A percentile compares a stretch with the other conserved stretches of the same genome.
Evolutionary conservation across 2,113 vertebrate genomes (phyloP).

Genomic region (Anolis sagrei): DNA sequence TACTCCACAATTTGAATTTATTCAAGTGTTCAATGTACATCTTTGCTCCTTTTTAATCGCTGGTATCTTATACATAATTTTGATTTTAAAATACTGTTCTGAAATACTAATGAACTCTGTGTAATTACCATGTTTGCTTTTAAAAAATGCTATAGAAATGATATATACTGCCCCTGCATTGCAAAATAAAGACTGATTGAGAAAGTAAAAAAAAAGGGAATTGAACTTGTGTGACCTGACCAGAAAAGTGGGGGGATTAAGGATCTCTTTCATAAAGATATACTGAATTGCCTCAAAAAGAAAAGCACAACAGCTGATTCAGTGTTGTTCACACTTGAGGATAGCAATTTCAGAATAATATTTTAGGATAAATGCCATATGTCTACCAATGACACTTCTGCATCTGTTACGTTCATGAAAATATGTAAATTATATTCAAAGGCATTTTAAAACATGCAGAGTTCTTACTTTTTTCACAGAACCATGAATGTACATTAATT

Average conservation of each 20-base stretch:
- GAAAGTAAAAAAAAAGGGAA: background rate
- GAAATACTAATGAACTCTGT: background rate
- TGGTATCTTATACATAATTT: background rate
- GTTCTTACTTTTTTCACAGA: background rate
- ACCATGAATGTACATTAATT: background rate
- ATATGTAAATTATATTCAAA: conserved; percentile 35
- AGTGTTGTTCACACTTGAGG: conserved; percentile 8
- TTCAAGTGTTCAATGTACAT: background rate
- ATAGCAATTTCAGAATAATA: conserved; percentile 28
- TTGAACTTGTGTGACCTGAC: background rate
- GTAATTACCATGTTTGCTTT: background rate
- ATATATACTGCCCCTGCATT: background rate
- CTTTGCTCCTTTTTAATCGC: background rate
- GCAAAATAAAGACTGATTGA: background rate
- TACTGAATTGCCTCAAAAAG: background rate
- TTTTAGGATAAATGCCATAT: conserved; percentile 33
- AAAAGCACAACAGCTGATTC: conserved; percentile 14
- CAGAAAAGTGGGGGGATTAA: background rate
- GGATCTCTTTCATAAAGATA: background rate
- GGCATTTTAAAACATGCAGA: conserved; percentile 22
- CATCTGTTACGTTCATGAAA: conserved; percentile 18
- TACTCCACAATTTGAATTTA: background rate
- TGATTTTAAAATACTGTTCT: background rate
- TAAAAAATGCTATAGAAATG: background rate
- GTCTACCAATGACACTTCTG: conserved; percentile 18